Percentiles rank a stretch among this genome's conserved stretches.
Conservation (phyloP, 2,888 invertebrate genomes). For the Drosophila greeni region DNA sequence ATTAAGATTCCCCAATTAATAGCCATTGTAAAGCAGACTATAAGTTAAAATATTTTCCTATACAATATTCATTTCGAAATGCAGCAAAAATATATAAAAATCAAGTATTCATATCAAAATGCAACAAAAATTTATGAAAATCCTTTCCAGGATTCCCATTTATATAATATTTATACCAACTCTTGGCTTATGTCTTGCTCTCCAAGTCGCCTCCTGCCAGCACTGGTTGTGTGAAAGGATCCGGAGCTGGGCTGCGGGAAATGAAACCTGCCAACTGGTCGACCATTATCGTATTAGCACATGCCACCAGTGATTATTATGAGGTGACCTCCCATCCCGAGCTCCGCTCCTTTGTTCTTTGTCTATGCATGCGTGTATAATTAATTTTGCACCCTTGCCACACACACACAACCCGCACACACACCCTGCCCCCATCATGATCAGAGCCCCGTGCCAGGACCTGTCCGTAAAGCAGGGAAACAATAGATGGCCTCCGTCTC, state of each 20-base stretch:
- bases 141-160: accelerated
- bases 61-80: no score
- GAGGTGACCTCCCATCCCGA: slow-evolving; percentile 17
- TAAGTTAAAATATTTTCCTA: no score
- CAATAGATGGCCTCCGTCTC: not conserved
- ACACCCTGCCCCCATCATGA: not conserved
- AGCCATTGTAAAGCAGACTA: no score
- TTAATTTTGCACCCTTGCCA: slow-evolving; percentile 35
- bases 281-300: slow-evolving; percentile 46
- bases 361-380: slow-evolving; percentile 45
- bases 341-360: slow-evolving; percentile 9
- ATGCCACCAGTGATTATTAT: slow-evolving; percentile 46
- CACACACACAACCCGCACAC: not conserved
- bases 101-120: no score
- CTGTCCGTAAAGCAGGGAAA: not conserved
- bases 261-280: slow-evolving; percentile 35
- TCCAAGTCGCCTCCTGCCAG: not conserved
- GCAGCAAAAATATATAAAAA: no score
- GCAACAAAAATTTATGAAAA: not conserved
- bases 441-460: not conserved
- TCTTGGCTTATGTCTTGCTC: not conserved
- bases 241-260: not conserved
- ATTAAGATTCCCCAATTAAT: not conserved
- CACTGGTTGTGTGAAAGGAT: slow-evolving; percentile 2
- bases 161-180: not conserved